Base-by-base conservation (phyloP, 2,888 invertebrate species). In the Pimpla rufipes region DNA sequence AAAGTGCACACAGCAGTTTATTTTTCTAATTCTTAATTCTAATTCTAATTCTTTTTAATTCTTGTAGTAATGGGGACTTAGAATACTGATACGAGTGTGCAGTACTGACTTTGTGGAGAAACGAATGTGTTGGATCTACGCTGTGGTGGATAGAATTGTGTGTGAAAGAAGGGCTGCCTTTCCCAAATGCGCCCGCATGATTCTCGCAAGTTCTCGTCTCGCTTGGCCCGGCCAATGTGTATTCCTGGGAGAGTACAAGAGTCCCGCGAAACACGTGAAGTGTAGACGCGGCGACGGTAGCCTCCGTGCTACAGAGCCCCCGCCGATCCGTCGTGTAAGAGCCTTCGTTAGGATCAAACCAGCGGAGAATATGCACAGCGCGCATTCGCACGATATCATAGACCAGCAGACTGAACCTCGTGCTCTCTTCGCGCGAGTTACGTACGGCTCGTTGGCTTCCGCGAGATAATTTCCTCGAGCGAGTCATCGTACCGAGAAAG, bases 381-480 rank as follows among this genome's bases (percentile, higher is more conserved):
- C 59, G 40, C 23, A 55, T 66, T 45, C 40, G 45, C 50, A 45
- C 62, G 70, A 78, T 81, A 77, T 52, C 70, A 71, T 66, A 55
- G 68, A 64, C 73, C 68, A 55, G 68, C 62, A 74, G 78, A 78
- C 66, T 79, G 74, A 75, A 66, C 57, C 76, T 47, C 57, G 79
- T 62, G 73, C 66, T 66, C 37, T 62, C 35, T 37, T 62, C 42
- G 42, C 45, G 57, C 70, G 79, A 75, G 66, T 79, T 83, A 75
- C 70, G 62, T 64, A 83, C 79, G 75, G 64, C 79, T 79, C 82
- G 75, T 79, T 79, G 82, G 62, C 18, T 62, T 66, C 78, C 55
- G 64, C 68, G 79, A 83, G 83, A 79, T 79, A 83, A 79, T 77
- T 83, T 83, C 59, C 83, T 59, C 45, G 77, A 59, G 68, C 67